Evolutionary conservation across 2,797 vertebrate species (phyloP).

Genomic region (Etheostoma perlongum): DNA sequence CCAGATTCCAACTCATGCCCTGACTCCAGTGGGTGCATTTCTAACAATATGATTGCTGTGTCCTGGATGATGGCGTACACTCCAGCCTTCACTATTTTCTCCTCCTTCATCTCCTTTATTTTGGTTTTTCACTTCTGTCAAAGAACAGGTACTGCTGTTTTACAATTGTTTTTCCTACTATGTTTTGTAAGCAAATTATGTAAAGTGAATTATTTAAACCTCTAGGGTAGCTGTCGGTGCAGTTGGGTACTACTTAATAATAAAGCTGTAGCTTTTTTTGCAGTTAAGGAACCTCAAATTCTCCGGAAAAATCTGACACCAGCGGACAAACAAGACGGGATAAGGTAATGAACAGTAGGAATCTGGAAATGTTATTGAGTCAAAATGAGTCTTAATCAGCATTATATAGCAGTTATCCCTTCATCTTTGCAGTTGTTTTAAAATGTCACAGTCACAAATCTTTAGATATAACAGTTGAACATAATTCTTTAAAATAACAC

Average conservation of each 20-base stretch:
- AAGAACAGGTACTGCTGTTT: constrained; percentile 25
- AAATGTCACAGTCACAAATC: neutral
- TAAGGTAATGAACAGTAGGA: constrained; percentile 24
- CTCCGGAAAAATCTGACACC: neutral
- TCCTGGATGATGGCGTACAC: constrained; percentile 17
- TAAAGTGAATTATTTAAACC: neutral
- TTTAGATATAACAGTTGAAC: neutral
- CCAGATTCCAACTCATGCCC: neutral
- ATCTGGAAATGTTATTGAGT: neutral
- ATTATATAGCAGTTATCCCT: neutral
- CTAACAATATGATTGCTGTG: neutral
- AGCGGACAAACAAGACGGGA: neutral
- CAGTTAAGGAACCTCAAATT: constrained; percentile 15
- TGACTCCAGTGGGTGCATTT: neutral
- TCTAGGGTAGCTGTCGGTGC: neutral
- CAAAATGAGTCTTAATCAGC: neutral
- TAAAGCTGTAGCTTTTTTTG: constrained; percentile 2
- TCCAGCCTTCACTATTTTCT: constrained; percentile 20
- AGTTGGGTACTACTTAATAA: neutral
- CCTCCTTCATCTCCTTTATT: constrained; percentile 22
- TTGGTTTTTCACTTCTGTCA: constrained; percentile 22
- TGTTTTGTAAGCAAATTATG: neutral
- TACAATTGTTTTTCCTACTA: neutral
- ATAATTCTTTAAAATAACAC: neutral
- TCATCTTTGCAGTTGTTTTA: neutral